Evolutionary conservation across 2,113 vertebrate species (phyloP), one percentile per base, ranked within the genome.

Genomic region (Pluvialis apricaria): DNA sequence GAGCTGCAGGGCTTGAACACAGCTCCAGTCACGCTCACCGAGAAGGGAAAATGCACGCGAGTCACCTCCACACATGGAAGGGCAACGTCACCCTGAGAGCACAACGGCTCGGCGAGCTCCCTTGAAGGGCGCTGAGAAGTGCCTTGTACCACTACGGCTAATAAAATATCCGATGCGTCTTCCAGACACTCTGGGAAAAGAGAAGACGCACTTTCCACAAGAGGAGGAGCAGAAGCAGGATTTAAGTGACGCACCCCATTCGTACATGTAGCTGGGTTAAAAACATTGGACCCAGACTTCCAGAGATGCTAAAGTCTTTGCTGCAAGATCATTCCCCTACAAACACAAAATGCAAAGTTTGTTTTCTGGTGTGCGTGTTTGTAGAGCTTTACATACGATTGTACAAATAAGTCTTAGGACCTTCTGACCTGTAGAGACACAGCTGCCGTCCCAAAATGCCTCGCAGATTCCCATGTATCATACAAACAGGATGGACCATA

Each of bases 261-360:
- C 55, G 11, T 8, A 26, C 26, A 3, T 0, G 12, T 4, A 16
- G 47, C 38, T 12, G 54, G 10, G 40, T 61, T 64, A 42, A 54
- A 52, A 47, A 40, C 11, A 29, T 0, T 14, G 62, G 25, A 62
- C 28, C 26, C n/a, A 16, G 32, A 16, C 55, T 42, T 73, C 18
- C 16, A 6, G 45, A 66, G 38, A 11, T 11, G 54, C 31, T 9
- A 14, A 28, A 2, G 25, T 2, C 51, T 61, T 49, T n/a, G n/a
- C 61, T 42, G 58, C 44, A 42, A 44, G 51, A 20, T 26, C 38
- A 3, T 45, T 34, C 25, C 64, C 54, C 57, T 49, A 29, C 12
- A 32, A 52, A 29, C 49, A 16, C 49, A 32, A 34, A 29, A 42
- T 3, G 6, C 18, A 12, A 10, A 0, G 0, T 29, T 25, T 36